Percentiles rank a stretch among this genome's conserved stretches.
These are phyloP conservation scores for Phymatocera aterrima DNA, from an alignment of 2,888 invertebrate species.

Conservation along the genomic window DNA sequence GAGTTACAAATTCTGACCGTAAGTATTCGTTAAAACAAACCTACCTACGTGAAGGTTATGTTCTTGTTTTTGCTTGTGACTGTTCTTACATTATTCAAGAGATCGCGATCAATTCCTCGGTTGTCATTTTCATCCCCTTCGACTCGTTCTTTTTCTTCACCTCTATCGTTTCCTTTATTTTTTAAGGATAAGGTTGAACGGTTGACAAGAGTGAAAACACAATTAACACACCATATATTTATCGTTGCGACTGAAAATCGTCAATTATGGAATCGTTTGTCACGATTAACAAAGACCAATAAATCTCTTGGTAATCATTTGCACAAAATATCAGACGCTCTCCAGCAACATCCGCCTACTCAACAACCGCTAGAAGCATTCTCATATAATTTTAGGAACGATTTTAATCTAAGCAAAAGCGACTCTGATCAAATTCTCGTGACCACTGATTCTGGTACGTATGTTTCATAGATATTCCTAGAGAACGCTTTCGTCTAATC, in stretches of 20 bases:
- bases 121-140: background rate
- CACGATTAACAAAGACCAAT: conserved; percentile 80
- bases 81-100: background rate
- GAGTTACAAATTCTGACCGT: conserved; percentile 59
- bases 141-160: background rate
- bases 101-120: background rate
- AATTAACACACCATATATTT: conserved; percentile 85
- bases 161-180: background rate
- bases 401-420: conserved; percentile 52
- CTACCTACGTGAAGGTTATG: background rate
- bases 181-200: conserved; percentile 82
- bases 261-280: conserved; percentile 86
- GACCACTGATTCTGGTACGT: conserved; percentile 57
- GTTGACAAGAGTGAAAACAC: conserved; percentile 85
- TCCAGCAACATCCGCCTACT: conserved; percentile 73
- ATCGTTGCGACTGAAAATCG: conserved; percentile 91
- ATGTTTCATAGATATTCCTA: conserved; percentile 25
- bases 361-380: conserved; percentile 60
- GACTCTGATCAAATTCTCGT: conserved; percentile 52
- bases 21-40: conserved; percentile 4
- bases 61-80: background rate
- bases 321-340: conserved; percentile 76
- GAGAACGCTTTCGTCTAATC: background rate
- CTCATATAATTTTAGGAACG: conserved; percentile 62
- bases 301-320: conserved; percentile 76